phyloP scores from a whole-genome alignment of 2,888 invertebrate species.

The Tineola bisselliella region DNA sequence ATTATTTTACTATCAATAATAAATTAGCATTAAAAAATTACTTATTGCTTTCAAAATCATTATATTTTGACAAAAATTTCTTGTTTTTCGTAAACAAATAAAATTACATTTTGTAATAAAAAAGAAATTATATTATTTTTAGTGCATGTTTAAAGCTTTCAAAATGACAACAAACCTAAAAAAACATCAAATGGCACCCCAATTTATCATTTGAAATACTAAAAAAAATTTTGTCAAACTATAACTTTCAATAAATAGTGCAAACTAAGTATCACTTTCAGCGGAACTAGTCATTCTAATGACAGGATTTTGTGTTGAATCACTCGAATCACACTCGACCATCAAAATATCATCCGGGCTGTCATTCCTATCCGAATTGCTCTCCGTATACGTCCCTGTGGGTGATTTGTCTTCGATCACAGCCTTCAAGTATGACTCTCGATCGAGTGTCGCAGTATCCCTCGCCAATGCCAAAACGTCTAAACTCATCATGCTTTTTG shows the following conservation, averaged over 20 bases:
- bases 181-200: background rate
- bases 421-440: slow-evolving; percentile 56
- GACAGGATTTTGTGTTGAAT: slow-evolving; percentile 55
- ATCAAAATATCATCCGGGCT: slow-evolving; percentile 57
- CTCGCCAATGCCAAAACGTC: slow-evolving; percentile 53
- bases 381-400: slow-evolving; percentile 55
- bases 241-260: background rate
- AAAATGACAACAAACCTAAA: background rate
- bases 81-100: too few relatives aligned
- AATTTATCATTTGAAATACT: background rate
- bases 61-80: background rate
- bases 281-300: slow-evolving; percentile 60
- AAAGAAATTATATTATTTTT: too few relatives aligned
- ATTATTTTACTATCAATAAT: too few relatives aligned
- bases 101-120: too few relatives aligned
- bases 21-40: background rate
- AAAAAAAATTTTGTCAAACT: background rate
- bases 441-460: slow-evolving; percentile 48
- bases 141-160: background rate
- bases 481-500: slow-evolving; percentile 60
- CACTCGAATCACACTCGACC: slow-evolving; percentile 61
- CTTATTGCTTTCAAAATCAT: background rate
- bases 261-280: slow-evolving; percentile 39
- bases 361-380: slow-evolving; percentile 56
- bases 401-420: slow-evolving; percentile 61